Base-by-base conservation (phyloP, 1,140 invertebrate genomes). In the Amphibalanus amphitrite region DNA sequence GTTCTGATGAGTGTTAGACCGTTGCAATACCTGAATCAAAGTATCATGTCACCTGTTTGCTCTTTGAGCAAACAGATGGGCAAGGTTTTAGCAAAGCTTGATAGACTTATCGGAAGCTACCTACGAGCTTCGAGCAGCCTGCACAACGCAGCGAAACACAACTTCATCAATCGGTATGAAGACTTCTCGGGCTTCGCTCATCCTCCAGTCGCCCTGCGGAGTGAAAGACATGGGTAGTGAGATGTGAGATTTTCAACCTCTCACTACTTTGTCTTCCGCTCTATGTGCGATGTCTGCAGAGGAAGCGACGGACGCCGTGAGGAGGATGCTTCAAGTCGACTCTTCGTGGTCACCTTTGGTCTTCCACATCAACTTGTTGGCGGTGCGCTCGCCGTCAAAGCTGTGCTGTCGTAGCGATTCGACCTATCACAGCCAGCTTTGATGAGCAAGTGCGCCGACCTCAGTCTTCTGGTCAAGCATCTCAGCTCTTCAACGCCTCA, bases 241-340 rank as follows among this genome's bases (percentile, higher is more conserved):
- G 47, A 59, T 59, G 47, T 59, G 47, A 59, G 47, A 59, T 59
- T 59, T 59, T 59, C 47, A 59, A 59, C 47, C 47, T 59, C 47
- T 59, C 47, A 59, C 47, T 59, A 59, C 17, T 59, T 59, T 59
- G 47, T 59, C 47, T 59, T 59, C 47, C 47, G 47, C 47, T 59
- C 47, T 59, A 13, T 59, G 47, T 59, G 47, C 20, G 47, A 59
- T 23, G 47, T 59, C 13, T 59, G 13, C 47, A 1, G 47, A 59
- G 47, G 47, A 59, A n/a, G 10, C 47, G 47, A 23, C 10, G 10
- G 47, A 20, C 1, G 47, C 6, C 6, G 6, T 59, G 13, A 20
- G 17, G 47, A 59, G 17, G 4, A 59, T 59, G 47, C 47, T 20
- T 8, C 6, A 1, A 6, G 47, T 23, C 47, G 1, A 20, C 10